phyloP scores from a whole-genome alignment of 2,113 vertebrate genomes.

The Brachirus orientalis region DNA sequence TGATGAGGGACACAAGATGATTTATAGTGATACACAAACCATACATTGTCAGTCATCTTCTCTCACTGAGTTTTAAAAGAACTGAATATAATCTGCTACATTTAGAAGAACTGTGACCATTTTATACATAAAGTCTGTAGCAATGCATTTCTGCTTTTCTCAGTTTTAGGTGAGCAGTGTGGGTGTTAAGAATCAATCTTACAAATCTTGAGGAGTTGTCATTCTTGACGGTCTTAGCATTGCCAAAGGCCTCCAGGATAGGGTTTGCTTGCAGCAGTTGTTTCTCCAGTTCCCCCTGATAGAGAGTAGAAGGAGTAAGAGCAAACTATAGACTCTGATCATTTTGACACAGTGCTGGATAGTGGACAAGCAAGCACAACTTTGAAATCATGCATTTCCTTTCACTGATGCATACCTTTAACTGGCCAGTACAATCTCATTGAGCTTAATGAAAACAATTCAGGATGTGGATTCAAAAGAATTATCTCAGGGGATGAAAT shows the following conservation, averaged over 20 bases:
- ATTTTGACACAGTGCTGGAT: background rate
- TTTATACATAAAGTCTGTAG: no score
- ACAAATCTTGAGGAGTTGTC: slow-evolving; percentile 99
- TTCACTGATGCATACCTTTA: background rate
- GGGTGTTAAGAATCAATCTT: slow-evolving; percentile 57
- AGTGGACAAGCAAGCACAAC: background rate
- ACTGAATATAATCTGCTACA: no score
- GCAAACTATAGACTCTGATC: background rate
- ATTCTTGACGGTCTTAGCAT: slow-evolving; percentile 98
- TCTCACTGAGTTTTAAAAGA: no score
- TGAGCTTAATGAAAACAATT: background rate
- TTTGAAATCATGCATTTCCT: slow-evolving; percentile 13
- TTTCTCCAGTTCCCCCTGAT: slow-evolving; percentile 97
- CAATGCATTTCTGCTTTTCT: background rate
- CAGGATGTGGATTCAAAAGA: slow-evolving; percentile 7
- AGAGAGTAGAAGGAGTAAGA: slow-evolving; percentile 13
- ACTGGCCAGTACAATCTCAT: background rate
- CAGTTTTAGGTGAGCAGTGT: background rate
- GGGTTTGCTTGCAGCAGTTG: slow-evolving; percentile 98
- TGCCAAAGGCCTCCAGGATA: slow-evolving; percentile 97
- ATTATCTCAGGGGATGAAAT: slow-evolving; percentile 22
- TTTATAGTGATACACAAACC: no score
- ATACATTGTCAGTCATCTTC: no score
- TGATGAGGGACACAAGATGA: no score
- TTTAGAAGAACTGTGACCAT: no score